Percentiles rank a stretch among this genome's conserved stretches.
phyloP scores from a whole-genome alignment of 53 echinoderm and acorn worm species.

The Zoroaster sp. region DNA sequence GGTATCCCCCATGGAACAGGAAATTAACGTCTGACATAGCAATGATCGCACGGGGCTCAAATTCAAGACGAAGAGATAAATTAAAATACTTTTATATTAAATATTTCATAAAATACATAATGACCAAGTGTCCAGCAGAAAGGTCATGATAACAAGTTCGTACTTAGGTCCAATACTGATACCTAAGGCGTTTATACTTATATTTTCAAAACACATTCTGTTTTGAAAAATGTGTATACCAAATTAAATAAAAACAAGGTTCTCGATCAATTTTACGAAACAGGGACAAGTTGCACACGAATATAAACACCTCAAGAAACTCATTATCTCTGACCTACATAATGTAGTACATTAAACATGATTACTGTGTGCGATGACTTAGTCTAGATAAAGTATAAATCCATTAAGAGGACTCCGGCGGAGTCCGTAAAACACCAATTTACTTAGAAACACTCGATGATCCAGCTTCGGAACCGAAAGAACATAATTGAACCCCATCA shows the following conservation, averaged over 20 bases:
- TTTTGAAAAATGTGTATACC: no score
- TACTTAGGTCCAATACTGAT: no score
- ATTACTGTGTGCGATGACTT: neutral
- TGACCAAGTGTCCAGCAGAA: no score
- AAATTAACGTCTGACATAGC: constrained; percentile 25
- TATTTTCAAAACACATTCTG: no score
- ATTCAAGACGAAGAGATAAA: neutral
- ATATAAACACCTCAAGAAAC: no score
- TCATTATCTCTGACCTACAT: neutral
- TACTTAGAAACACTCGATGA: neutral
- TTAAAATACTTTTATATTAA: no score
- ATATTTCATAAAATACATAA: no score
- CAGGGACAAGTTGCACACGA: no score
- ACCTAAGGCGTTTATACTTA: no score
- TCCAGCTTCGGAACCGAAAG: neutral
- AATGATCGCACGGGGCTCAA: neutral
- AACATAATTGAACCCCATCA: neutral
- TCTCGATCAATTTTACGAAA: no score
- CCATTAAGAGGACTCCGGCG: neutral
- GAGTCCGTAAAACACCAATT: neutral
- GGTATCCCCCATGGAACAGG: neutral
- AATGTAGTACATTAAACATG: neutral
- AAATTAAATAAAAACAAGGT: no score
- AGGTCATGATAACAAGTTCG: no score
- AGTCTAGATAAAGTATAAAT: neutral